Percentiles rank a stretch among this genome's conserved stretches.
These are phyloP conservation scores for Choloepus hoffmanni DNA, from an alignment of 2,113 vertebrate species.

Conservation along the genomic window DNA sequence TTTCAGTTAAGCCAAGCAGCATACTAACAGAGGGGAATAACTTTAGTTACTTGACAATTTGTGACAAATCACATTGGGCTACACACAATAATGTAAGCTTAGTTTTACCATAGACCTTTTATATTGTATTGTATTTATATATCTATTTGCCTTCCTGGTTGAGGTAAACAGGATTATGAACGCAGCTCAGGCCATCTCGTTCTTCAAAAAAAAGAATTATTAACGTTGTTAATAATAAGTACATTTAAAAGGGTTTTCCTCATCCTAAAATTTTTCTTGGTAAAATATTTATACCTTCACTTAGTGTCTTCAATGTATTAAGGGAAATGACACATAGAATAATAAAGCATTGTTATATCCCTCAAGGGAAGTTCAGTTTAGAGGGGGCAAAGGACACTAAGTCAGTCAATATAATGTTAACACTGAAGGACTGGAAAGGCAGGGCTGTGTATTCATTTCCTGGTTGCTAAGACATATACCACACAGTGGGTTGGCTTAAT, in stretches of 20 bases:
- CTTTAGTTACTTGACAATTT: neutral
- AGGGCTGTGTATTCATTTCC: neutral
- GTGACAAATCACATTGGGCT: constrained; percentile 6
- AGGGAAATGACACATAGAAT: neutral
- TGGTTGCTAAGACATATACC: too few relatives aligned
- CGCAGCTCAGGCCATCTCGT: neutral
- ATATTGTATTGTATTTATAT: neutral
- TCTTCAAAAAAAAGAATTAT: neutral
- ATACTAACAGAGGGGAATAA: neutral
- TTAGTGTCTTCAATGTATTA: constrained; percentile 31
- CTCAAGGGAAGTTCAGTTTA: neutral
- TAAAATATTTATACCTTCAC: neutral
- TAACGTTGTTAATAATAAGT: constrained; percentile 28
- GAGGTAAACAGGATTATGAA: neutral
- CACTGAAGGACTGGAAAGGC: neutral
- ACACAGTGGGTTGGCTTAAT: too few relatives aligned
- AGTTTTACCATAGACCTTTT: neutral
- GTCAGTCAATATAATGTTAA: neutral
- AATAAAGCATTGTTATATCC: neutral
- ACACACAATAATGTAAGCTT: neutral
- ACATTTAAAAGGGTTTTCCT: constrained; percentile 12
- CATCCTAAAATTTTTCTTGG: neutral
- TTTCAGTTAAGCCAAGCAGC: neutral
- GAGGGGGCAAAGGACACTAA: neutral
- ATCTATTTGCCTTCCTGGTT: neutral